Conservation (phyloP, 2,888 invertebrate genomes). For the Ditylenchus weischeri region DNA sequence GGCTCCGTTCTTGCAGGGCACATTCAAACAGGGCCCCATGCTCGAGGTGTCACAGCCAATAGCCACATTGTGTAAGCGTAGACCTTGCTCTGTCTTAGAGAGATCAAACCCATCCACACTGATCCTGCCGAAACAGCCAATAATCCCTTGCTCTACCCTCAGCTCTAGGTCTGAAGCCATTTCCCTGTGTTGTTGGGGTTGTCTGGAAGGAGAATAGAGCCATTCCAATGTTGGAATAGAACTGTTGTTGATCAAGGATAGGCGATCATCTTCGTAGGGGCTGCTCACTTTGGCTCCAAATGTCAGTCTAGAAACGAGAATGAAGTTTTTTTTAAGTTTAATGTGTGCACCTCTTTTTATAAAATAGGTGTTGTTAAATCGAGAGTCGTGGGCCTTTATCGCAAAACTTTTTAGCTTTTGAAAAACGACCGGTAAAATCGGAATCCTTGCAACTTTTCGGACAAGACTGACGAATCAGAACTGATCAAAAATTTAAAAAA, state of each 20-base stretch:
- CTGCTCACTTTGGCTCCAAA: conserved; percentile 38
- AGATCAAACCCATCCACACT: conserved; percentile 73
- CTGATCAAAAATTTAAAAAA: no score
- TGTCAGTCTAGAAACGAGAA: conserved; percentile 29
- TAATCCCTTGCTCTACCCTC: conserved; percentile 77
- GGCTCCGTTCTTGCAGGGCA: conserved; percentile 75
- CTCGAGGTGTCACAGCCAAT: conserved; percentile 60
- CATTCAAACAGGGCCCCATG: conserved; percentile 63
- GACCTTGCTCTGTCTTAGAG: conserved; percentile 63
- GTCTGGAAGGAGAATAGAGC: conserved; percentile 9
- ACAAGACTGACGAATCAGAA: no score
- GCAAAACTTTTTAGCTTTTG: no score
- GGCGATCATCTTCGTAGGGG: conserved; percentile 9
- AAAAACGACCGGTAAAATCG: no score
- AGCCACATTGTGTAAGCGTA: conserved; percentile 57
- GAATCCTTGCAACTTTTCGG: no score
- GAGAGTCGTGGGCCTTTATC: no score
- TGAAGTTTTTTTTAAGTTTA: no score
- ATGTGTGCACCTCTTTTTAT: no score
- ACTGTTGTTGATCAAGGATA: conserved; percentile 3
- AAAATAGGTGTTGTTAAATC: no score
- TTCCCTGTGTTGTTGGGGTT: conserved; percentile 22
- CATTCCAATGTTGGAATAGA: conserved; percentile 16
- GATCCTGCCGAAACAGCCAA: conserved; percentile 86
- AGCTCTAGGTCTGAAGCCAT: conserved; percentile 72